Base-by-base conservation (phyloP, 2,113 vertebrate species). In the Camarhynchus parvulus region DNA sequence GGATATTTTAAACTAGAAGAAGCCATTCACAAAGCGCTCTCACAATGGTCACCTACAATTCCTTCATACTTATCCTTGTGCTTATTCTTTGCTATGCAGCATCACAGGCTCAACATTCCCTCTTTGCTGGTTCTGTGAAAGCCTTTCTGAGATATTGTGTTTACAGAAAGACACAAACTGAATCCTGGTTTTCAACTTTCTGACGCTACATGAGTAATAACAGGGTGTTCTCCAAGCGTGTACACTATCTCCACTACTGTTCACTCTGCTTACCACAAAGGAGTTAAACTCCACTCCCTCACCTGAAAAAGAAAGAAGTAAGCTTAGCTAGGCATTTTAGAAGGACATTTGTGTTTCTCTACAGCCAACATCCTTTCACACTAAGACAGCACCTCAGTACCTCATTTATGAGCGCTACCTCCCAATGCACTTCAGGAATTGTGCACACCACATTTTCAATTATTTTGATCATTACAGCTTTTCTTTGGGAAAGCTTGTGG, bases 401-500 rank as follows among this genome's bases (percentile, higher is more conserved):
- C 31, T 72, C 35, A 63, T 27, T 23, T 67, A 3, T 1, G 1
- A 83, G 21, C 3, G 16, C n/a, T 41, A 50, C 11, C 30, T 66
- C 9, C 9, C 44, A 89, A n/a, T 0, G 0, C 9, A 33, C 19
- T 27, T 70, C 35, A 66, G 31, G 16, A 91, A 77, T 21, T 0
- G 0, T 6, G 4, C 0, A 0, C 8, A 17, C 11, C 1, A 2
- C 35, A 23, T 50, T 72, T 76, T n/a, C 55, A 33, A 28, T 18
- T 6, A 25, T 19, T 89, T 33, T 59, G 25, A 66, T 55, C 31
- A n/a, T 19, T 5, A 41, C 0, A 1, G 33, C 21, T 85, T 87
- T 68, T 53, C 56, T 76, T 35, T 13, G 15, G 24, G 41, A 68
- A 87, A 67, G 18, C 18, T 31, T 55, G 7, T 13, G n/a, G 27